These are phyloP conservation scores for Diaprepes abbreviatus DNA, from an alignment of 2,888 invertebrate species.

Conservation along the genomic window DNA sequence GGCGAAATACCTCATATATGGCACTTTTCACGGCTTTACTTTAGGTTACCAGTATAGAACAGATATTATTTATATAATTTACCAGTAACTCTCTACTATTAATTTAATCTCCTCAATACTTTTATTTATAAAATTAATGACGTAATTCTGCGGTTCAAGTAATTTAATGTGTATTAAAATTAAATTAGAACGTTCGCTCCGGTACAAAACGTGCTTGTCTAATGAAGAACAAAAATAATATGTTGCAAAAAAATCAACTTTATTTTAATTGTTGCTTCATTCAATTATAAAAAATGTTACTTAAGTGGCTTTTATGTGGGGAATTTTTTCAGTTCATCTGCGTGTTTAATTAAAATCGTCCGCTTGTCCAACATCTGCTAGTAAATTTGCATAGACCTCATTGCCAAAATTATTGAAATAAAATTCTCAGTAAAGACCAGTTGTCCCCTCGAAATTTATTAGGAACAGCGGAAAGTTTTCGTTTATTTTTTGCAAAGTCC, in stretches of 20 bases:
- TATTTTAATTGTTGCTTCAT: constrained; percentile 9
- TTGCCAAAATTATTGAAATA: no score
- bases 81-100: no score
- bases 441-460: no score
- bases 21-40: no score
- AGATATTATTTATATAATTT: no score
- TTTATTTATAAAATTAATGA: background rate
- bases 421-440: no score
- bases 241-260: constrained; percentile 15
- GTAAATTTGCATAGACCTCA: no score
- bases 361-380: background rate
- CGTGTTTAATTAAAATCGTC: background rate
- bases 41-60: no score
- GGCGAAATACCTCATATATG: no score
- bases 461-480: no score
- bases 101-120: no score
- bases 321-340: background rate
- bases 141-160: background rate
- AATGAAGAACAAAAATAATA: constrained; percentile 13
- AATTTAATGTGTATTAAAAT: constrained; percentile 12
- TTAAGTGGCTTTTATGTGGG: background rate
- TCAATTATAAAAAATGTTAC: background rate
- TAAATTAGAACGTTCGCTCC: constrained; percentile 19
- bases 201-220: constrained; percentile 18
- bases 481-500: no score